Evolutionary conservation across 2,797 vertebrate species (phyloP), one percentile per base, ranked within the genome.

Genomic region (Macropus fuliginosus): DNA sequence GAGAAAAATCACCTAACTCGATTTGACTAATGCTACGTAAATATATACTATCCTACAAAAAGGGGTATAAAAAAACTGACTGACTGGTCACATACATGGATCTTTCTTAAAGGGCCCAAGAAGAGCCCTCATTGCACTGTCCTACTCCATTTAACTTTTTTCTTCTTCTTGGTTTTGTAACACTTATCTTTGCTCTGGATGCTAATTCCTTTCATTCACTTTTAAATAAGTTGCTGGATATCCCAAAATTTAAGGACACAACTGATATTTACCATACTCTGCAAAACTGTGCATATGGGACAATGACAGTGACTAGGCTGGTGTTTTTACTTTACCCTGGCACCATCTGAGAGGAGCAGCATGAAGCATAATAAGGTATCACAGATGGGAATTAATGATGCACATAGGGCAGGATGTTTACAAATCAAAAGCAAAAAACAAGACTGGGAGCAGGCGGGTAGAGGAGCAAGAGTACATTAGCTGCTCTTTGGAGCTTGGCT

Each of bases 301-400:
- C 90, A 91, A 29, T 54, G 90, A 55, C 52, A 91, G 52, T 91
- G 50, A 55, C 90, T 2, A 91, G 90, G 54, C 90, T 55, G 90
- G 50, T 55, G 50, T 91, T 91, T 54, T 91, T 55, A 55, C 54
- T 54, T 55, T 91, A 14, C 54, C 90, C 21, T 34, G 90, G 54
- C 90, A 91, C 54, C 90, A 54, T 52, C 31, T 91, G 90, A 91
- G 28, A 91, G 52, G 28, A 55, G 90, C 90, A 91, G 90, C 54
- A 52, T 91, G 90, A 55, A 54, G 90, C 52, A 91, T 55, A 91
- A 91, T 91, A 52, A 54, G 90, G 52, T 55, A 91, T 16, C 52
- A 91, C 90, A 91, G 90, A 54, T 91, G 90, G 90, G 90, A 91
- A 91, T 55, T 91, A 55, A 91, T 91, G 90, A 91, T 91, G 90